These are phyloP conservation scores for Pampus argenteus DNA, from an alignment of 2,797 vertebrate genomes.

Conservation along the genomic window DNA sequence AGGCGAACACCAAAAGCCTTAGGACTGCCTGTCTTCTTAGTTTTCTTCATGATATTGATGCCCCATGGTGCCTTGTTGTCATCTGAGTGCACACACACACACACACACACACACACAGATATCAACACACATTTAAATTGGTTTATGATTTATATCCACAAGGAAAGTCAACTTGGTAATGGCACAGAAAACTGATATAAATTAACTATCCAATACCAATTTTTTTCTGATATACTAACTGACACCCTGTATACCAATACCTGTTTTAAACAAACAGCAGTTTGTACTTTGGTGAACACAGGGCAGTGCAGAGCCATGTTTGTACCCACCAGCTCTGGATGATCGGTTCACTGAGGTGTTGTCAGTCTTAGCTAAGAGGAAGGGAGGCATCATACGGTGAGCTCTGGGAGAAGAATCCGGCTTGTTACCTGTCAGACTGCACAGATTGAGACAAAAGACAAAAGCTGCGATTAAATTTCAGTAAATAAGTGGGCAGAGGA, in stretches of 20 bases:
- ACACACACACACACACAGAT: not conserved
- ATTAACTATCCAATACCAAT: too few species aligned
- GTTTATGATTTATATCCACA: not conserved
- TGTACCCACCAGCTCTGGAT: slow-evolving; percentile 82
- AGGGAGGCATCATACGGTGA: slow-evolving; percentile 90
- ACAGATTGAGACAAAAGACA: not conserved
- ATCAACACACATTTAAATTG: not conserved
- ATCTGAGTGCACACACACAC: slow-evolving; percentile 73
- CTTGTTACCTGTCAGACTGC: slow-evolving; percentile 90
- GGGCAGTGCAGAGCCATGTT: not conserved
- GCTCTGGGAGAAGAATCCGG: slow-evolving; percentile 91
- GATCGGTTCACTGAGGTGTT: slow-evolving; percentile 79
- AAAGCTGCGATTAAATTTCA: not conserved
- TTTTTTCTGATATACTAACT: not conserved
- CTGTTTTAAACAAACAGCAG: too few species aligned
- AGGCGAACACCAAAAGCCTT: slow-evolving; percentile 93
- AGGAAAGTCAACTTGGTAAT: not conserved
- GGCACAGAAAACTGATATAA: not conserved
- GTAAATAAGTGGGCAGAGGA: not conserved
- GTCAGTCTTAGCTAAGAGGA: slow-evolving; percentile 88
- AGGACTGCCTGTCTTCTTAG: slow-evolving; percentile 87
- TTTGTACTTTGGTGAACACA: too few species aligned
- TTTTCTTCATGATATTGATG: slow-evolving; percentile 96
- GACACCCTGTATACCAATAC: too few species aligned
- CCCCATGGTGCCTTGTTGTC: slow-evolving; percentile 91